These are phyloP conservation scores for Chamaetylas fuelleborni DNA, from an alignment of 2,113 vertebrate genomes.

Conservation along the genomic window DNA sequence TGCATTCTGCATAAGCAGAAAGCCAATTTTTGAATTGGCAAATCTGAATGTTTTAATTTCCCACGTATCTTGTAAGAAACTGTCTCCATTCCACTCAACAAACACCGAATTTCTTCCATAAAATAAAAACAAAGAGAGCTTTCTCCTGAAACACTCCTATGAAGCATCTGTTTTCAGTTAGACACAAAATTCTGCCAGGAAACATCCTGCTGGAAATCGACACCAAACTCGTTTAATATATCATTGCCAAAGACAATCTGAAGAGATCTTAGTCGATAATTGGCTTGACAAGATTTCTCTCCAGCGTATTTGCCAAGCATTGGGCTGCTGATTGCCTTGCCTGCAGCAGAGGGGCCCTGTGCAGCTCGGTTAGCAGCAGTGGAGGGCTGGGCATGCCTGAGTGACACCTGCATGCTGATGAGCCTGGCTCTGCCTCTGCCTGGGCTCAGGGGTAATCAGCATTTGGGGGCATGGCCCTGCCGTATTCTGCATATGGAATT, in stretches of 20 bases:
- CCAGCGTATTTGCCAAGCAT: not conserved
- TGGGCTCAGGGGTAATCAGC: not conserved
- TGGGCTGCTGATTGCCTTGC: not conserved
- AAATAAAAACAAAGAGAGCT: not conserved
- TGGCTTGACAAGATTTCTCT: not conserved
- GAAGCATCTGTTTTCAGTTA: constrained; percentile 43
- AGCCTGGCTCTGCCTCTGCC: not conserved
- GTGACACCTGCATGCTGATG: not conserved
- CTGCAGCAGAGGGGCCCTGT: not conserved
- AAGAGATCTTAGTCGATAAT: not conserved
- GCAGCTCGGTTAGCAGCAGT: not conserved
- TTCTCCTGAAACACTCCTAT: not conserved
- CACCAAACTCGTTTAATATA: not conserved
- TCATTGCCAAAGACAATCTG: constrained; percentile 10
- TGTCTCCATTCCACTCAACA: not conserved
- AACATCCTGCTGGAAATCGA: constrained; percentile 9
- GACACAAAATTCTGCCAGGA: not conserved
- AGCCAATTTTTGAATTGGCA: not conserved
- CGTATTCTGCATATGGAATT: not conserved
- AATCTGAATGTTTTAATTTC: not conserved
- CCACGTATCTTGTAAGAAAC: not conserved
- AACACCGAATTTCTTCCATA: not conserved
- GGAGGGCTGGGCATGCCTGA: not conserved
- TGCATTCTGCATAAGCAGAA: not conserved
- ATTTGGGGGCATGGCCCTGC: not conserved